These are phyloP conservation scores for Hypsopygia costalis DNA, from an alignment of 2,888 invertebrate species.

Conservation along the genomic window DNA sequence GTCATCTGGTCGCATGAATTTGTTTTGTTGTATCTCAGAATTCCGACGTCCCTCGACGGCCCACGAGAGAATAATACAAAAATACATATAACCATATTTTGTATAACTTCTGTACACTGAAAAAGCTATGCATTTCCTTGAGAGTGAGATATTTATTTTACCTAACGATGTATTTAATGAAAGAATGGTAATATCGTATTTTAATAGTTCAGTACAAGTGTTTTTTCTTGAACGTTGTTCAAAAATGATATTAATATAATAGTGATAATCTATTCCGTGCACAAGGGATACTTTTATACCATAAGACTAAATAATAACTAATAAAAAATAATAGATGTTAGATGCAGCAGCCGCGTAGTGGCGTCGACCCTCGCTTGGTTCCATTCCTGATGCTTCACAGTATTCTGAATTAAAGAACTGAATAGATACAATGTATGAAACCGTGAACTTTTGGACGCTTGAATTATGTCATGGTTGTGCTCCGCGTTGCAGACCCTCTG, in stretches of 20 bases:
- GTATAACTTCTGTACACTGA: conserved; percentile 33
- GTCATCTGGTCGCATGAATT: too few species aligned
- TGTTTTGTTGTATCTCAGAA: too few species aligned
- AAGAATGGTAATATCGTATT: conserved; percentile 33
- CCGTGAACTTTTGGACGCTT: background rate
- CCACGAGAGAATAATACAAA: conserved; percentile 16
- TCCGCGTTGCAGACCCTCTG: conserved; percentile 2
- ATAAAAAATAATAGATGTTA: background rate
- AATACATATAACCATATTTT: conserved; percentile 30
- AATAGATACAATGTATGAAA: too few species aligned
- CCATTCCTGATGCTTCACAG: background rate
- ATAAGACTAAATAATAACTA: conserved; percentile 22
- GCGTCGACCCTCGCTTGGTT: background rate
- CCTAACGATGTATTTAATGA: conserved; percentile 35
- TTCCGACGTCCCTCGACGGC: conserved; percentile 16
- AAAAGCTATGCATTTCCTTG: conserved; percentile 42
- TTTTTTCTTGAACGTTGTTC: conserved; percentile 25
- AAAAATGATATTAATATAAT: conserved; percentile 14
- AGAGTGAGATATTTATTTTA: conserved; percentile 59
- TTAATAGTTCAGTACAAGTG: conserved; percentile 53
- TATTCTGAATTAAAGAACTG: too few species aligned
- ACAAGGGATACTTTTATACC: conserved; percentile 36
- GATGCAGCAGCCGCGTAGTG: background rate
- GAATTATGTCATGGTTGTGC: background rate
- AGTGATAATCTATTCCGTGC: conserved; percentile 30